phyloP scores from a whole-genome alignment of 1,140 invertebrate genomes.

The Liolophura sinensis region DNA sequence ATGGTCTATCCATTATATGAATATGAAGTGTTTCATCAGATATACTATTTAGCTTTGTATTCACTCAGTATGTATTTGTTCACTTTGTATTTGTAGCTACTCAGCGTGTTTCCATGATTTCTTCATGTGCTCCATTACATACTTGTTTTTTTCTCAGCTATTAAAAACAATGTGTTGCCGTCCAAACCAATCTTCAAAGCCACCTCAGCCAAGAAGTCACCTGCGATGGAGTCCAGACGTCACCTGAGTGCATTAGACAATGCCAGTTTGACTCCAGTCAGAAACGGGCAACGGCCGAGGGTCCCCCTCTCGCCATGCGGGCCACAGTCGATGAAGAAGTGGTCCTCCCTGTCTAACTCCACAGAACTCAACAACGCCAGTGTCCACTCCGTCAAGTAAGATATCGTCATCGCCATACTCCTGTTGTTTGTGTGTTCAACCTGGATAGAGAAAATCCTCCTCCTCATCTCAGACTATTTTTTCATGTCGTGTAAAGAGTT shows the following conservation, averaged over 20 bases:
- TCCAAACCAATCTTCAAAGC: conserved; percentile 32
- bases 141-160: conserved; percentile 24
- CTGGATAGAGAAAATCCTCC: too few relatives aligned
- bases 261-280: conserved; percentile 26
- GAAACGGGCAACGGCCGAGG: conserved; percentile 25
- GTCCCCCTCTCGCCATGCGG: conserved; percentile 18
- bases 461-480: too few relatives aligned
- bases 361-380: conserved; percentile 25
- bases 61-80: too few relatives aligned
- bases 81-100: too few relatives aligned
- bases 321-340: conserved; percentile 30
- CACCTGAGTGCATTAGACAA: conserved; percentile 37
- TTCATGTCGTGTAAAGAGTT: too few relatives aligned
- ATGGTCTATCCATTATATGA: too few relatives aligned
- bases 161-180: conserved; percentile 37
- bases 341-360: conserved; percentile 42
- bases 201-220: background rate
- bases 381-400: conserved; percentile 27
- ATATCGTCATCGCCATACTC: background rate
- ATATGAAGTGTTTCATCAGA: too few relatives aligned
- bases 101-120: too few relatives aligned
- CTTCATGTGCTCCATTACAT: too few relatives aligned
- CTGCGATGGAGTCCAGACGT: background rate
- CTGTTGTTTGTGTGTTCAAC: too few relatives aligned
- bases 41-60: too few relatives aligned